Conservation (phyloP, 2,797 vertebrate species). For the Danio aesculapii region DNA sequence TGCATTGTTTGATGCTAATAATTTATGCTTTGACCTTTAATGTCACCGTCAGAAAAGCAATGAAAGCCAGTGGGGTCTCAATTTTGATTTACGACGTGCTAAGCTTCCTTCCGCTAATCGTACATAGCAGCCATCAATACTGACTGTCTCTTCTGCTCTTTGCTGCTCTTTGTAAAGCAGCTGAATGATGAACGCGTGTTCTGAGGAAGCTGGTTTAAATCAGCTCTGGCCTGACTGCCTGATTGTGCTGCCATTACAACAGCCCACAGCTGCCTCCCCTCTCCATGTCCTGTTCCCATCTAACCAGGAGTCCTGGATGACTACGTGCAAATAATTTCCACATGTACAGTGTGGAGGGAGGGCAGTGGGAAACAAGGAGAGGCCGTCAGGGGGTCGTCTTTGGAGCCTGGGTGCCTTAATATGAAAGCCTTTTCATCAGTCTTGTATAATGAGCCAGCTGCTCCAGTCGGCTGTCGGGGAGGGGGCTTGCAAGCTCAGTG, state of each 20-base stretch:
- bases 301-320: slow-evolving; percentile 56
- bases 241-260: slow-evolving; percentile 63
- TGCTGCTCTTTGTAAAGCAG: slow-evolving; percentile 21
- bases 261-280: slow-evolving; percentile 64
- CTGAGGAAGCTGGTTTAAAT: slow-evolving; percentile 63
- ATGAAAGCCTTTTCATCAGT: slow-evolving; percentile 71
- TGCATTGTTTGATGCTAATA: slow-evolving; percentile 8
- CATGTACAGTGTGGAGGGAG: slow-evolving; percentile 63
- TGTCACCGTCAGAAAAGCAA: neutral
- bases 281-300: slow-evolving; percentile 61
- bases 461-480: slow-evolving; percentile 37
- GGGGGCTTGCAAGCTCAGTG: slow-evolving; percentile 37
- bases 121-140: slow-evolving; percentile 1
- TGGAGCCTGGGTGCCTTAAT: slow-evolving; percentile 57
- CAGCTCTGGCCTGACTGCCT: slow-evolving; percentile 55
- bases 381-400: slow-evolving; percentile 51
- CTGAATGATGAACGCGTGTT: slow-evolving; percentile 50
- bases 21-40: slow-evolving; percentile 41
- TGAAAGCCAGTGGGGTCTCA: neutral
- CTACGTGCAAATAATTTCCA: slow-evolving; percentile 71
- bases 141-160: neutral
- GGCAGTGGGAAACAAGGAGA: slow-evolving; percentile 34
- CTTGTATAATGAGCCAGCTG: slow-evolving; percentile 70
- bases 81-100: slow-evolving; percentile 7
- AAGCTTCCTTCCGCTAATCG: neutral